Base-by-base conservation (phyloP, 2,797 vertebrate species). In the Sarcoramphus papa region DNA sequence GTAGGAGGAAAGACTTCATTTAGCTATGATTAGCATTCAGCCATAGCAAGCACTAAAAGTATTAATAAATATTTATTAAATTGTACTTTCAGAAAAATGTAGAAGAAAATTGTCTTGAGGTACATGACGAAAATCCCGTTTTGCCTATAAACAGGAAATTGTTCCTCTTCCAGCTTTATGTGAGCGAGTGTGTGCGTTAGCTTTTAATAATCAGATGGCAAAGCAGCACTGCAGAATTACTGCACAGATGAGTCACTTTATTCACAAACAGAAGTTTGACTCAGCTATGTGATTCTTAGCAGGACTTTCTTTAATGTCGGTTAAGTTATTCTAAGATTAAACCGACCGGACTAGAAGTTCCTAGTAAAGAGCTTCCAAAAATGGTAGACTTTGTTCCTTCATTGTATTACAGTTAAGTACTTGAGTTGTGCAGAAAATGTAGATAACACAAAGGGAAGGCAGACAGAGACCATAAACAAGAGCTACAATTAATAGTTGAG, bases 51-150 rank as follows among this genome's bases (percentile, higher is more conserved):
- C 5, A 14, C 79, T 56, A 76, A 45, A 92, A 80, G 25, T 70
- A 72, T 92, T 93, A 94, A 97, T 92, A 98, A 95, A 97, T 97
- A 96, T 80, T 87, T 96, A 92, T 95, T 95, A 60, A 92, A 87
- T 89, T 51, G n/a, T 31, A 45, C 15, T 73, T 94, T 91, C 73
- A 95, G 67, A 89, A 97, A 96, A 94, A 86, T 37, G 30, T 73
- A 68, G 25, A 92, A 95, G n/a, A 94, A 93, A 89, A 93, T 76
- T 89, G 40, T 17, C 40, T 95, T 47, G 33, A 95, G 11, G 19
- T 96, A 43, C 10, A 50, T 87, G 47, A 83, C 54, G 21, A 92
- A 93, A 88, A 86, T 80, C 47, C 25, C n/a, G 45, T 85, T 87
- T 67, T 77, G 18, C 18, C 23, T 28, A 53, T 48, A 53, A 92